These are phyloP conservation scores for Anniella stebbinsi DNA, from an alignment of 2,797 vertebrate species.

Conservation along the genomic window DNA sequence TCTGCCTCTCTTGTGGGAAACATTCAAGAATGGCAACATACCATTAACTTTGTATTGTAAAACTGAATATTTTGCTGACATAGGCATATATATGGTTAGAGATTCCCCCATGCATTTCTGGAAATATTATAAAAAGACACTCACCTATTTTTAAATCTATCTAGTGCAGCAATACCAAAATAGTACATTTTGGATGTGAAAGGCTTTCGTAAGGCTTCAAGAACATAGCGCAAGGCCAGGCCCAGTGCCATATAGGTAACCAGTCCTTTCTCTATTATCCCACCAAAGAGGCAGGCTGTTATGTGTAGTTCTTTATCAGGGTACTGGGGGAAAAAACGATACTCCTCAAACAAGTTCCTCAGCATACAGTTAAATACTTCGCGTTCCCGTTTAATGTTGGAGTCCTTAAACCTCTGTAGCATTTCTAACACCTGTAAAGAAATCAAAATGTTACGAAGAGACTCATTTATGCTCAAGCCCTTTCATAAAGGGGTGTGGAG, in stretches of 20 bases:
- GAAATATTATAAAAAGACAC: constrained; percentile 40
- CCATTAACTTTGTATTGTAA: accelerated
- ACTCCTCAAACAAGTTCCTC: constrained; percentile 98
- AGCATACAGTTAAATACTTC: constrained; percentile 99
- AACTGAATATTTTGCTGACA: background rate
- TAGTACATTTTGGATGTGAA: constrained; percentile 99
- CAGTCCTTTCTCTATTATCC: constrained; percentile 99
- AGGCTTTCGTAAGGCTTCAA: constrained; percentile 98
- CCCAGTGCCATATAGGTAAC: constrained; percentile 99
- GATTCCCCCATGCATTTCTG: background rate
- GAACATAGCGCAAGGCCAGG: constrained; percentile 95
- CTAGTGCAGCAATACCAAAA: constrained; percentile 99
- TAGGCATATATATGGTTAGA: background rate
- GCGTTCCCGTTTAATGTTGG: constrained; percentile 95
- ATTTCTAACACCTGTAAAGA: constrained; percentile 94
- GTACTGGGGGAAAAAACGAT: constrained; percentile 98
- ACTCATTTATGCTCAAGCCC: constrained; percentile 27
- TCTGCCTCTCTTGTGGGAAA: background rate
- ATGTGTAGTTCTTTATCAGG: constrained; percentile 99
- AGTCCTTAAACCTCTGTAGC: constrained; percentile 99
- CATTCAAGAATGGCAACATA: background rate
- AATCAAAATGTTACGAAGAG: constrained; percentile 47
- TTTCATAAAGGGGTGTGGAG: background rate
- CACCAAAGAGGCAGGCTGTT: constrained; percentile 98
- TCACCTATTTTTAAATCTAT: constrained; percentile 99